Base-by-base conservation (phyloP, 2,888 invertebrate species). In the Drosophila siamana region DNA sequence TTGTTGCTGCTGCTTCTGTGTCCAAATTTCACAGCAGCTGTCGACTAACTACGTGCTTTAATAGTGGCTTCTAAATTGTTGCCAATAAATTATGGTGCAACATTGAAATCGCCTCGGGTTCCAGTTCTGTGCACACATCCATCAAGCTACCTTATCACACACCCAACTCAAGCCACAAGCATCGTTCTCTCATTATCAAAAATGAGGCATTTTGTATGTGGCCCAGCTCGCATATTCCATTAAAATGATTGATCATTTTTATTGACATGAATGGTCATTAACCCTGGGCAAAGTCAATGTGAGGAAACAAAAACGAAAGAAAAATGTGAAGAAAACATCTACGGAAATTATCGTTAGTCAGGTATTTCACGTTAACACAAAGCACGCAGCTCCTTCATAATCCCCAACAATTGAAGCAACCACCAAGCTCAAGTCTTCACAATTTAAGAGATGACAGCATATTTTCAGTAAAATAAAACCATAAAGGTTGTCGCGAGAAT, bases 161-260 rank as follows among this genome's bases (percentile, higher is more conserved):
- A 41, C 28, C n/a, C n/a, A n/a, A 11, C 52, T 5, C 43, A 47
- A 47, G 54, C 55, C 54, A 36, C 48, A 65, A 48, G 46, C 40
- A 36, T 24, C 22, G 28, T 24, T 30, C 50, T 15, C 28, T 51
- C 40, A 50, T 47, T 59, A 36, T 54, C 38, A 56, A 22, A 40
- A 61, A 48, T 50, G 26, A 8, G 33, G n/a, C 33, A 4, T 4
- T 33, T n/a, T 3, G n/a, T n/a, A 33, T 41, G 36, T 28, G 28
- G 15, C 55, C 19, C 15, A 38, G 38, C 15, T 24, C 19, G 30
- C n/a, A n/a, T 4, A 28, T 30, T 22, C 30, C 64, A 69, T 38
- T 38, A 38, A 38, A 38, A 76, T 88, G 87, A 86, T 86, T 84
- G 89, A 86, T 86, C 78, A 84, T 78, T 71, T 84, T 81, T 74